phyloP scores from a whole-genome alignment of 2,113 vertebrate genomes.

The Thryonomys swinderianus region DNA sequence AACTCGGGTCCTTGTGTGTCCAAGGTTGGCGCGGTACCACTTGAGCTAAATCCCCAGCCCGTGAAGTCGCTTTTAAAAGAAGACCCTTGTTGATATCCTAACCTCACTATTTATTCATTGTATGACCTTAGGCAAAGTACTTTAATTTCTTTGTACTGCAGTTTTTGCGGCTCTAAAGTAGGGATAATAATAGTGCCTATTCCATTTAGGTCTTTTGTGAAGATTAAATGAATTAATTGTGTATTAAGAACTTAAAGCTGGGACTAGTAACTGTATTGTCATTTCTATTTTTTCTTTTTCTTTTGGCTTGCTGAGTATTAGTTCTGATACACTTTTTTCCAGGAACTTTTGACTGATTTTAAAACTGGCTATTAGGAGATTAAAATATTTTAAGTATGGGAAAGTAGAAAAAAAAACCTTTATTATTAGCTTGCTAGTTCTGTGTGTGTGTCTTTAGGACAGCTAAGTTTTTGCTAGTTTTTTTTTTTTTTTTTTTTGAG shows the following conservation, averaged over 20 bases:
- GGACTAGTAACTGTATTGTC: neutral
- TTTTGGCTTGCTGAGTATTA: neutral
- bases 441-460: neutral
- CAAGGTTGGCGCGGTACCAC: too few relatives aligned
- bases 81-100: neutral
- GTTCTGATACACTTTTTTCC: neutral
- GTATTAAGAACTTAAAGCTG: neutral
- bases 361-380: constrained; percentile 20
- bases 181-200: neutral
- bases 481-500: too few relatives aligned
- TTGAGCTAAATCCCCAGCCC: too few relatives aligned
- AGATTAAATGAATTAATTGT: neutral
- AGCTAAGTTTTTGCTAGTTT: constrained; percentile 14
- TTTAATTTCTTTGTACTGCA: neutral
- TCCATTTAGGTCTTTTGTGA: neutral
- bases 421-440: neutral
- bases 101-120: neutral
- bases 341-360: neutral
- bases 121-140: neutral
- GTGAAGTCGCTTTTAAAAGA: neutral
- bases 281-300: neutral
- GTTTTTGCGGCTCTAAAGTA: neutral
- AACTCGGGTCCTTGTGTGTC: too few relatives aligned
- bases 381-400: constrained; percentile 19
- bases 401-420: constrained; percentile 46